Evolutionary conservation across 1,140 invertebrate species (phyloP), one percentile per base, ranked within the genome.

Genomic region (Scaptomyza montana): DNA sequence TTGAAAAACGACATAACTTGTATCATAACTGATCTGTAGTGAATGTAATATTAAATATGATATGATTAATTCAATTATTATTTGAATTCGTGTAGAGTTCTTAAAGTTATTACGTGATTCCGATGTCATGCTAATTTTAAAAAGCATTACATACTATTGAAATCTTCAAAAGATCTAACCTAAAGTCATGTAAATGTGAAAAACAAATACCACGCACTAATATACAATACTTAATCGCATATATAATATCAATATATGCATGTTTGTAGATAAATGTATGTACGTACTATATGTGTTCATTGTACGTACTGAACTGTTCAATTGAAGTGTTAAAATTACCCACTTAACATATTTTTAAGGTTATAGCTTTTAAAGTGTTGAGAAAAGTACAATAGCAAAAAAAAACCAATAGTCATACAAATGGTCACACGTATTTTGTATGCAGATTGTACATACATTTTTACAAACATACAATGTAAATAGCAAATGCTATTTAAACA

Each of bases 261-360:
- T 16, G 16, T 1, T 16, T 16, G 16, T 16, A 16, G 16, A 16
- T 25, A 25, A n/a, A n/a, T n/a, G n/a, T 28, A 25, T 7, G 41
- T 33, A 30, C 43, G 55, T 30, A 65, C 57, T 65, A 25, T 25
- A 25, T 51, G 59, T 53, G 60, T 78, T 57, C 57, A 59, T 76
- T 36, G 33, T 9, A 59, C 77, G 65, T 69, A 80, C 72, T 78
- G 69, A 86, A 86, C 71, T 75, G 80, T 81, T 86, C 80, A 87
- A 86, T 86, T 87, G 78, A 86, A 87, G 82, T 86, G 82, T 87
- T 86, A 86, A 87, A 86, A 86, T 86, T 86, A 78, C 54, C 82
- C 78, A 86, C 82, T 86, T 86, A 86, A 86, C 82, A 86, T 82
- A 82, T 68, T 76, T 75, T 86, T 86, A 81, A 87, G 82, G 82